Base-by-base conservation (phyloP, 92 coral and sea anemone species). In the Phenganax marumi region DNA sequence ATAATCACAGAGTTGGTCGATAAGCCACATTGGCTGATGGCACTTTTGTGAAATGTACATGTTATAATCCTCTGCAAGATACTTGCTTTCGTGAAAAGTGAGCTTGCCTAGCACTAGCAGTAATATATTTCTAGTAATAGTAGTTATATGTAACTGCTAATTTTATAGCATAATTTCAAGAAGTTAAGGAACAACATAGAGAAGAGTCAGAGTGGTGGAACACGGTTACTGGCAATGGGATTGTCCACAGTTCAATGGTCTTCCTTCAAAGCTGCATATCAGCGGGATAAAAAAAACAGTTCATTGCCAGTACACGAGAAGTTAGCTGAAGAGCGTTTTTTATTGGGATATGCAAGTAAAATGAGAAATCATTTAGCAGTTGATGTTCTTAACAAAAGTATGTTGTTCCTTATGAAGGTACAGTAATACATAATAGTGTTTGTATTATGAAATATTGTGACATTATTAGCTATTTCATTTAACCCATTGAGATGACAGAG, bases 301-400 rank as follows among this genome's bases (percentile, higher is more conserved):
- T 33, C 79, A 19, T 14, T 75, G 10, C 53, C 58, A 21, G 53
- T 85, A 11, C 89, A 86, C 25, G 76, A 86, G 63, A 86, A 60
- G 66, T 66, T 86, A 39, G 73, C 82, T 19, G 83, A 58, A 43
- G 83, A 74, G 25, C 89, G 81, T 57, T 86, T 86, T 77, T 46
- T 65, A 46, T 73, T 86, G 56, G 89, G 78, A 16, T 82, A 75
- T 76, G 89, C 89, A 21, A 18, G 68, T 39, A 52, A 55, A 25
- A 82, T 86, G 89, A 21, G 84, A 48, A 86, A 86, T 52, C 89
- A 86, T 60, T 50, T 86, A 19, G 89, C 89, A 18, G 47, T 25
- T 8, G 74, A 86, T 48, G 89, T 86, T 12, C 78, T 86, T 6
- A 55, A 83, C 63, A 74, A 86, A 51, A 63, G 58, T 48, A 86